These are phyloP conservation scores for Drosophila robusta DNA, from an alignment of 2,888 invertebrate genomes.

Conservation along the genomic window DNA sequence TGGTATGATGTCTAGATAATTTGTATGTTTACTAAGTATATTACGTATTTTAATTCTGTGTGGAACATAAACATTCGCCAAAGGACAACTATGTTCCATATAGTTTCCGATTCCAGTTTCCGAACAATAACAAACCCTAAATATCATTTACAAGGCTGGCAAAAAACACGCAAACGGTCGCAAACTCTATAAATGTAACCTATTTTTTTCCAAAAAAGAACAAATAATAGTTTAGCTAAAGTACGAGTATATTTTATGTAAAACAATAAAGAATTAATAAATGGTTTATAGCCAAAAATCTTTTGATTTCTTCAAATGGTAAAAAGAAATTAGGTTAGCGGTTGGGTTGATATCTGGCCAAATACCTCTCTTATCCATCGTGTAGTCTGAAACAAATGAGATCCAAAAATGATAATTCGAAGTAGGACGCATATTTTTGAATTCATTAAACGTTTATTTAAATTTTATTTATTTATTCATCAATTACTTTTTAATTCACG, in stretches of 20 bases:
- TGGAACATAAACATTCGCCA: conserved; percentile 42
- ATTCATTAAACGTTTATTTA: conserved; percentile 24
- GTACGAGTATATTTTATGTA: conserved; percentile 22
- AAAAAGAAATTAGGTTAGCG: no score
- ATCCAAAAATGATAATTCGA: not conserved
- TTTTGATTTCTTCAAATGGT: conserved; percentile 2
- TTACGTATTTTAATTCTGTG: conserved; percentile 7
- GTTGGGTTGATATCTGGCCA: no score
- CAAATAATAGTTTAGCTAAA: conserved; percentile 27
- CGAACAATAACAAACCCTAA: conserved; percentile 25
- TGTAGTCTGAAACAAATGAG: not conserved
- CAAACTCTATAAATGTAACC: conserved; percentile 10
- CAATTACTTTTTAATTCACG: conserved; percentile 31
- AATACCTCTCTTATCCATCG: no score
- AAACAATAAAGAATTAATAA: conserved; percentile 4
- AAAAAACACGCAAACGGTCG: conserved; percentile 14
- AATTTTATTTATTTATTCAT: conserved; percentile 30
- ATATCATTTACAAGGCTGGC: conserved; percentile 57
- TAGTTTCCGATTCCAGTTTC: conserved; percentile 13
- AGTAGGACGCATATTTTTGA: not conserved
- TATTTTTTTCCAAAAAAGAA: conserved; percentile 24
- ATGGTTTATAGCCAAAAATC: not conserved
- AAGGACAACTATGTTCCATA: conserved; percentile 29
- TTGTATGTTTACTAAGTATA: conserved; percentile 24
- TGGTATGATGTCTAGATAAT: conserved; percentile 24